A percentile compares a stretch with the other conserved stretches of the same genome.
phyloP scores from a whole-genome alignment of 2,888 invertebrate genomes.

The Cheilosia grossa region DNA sequence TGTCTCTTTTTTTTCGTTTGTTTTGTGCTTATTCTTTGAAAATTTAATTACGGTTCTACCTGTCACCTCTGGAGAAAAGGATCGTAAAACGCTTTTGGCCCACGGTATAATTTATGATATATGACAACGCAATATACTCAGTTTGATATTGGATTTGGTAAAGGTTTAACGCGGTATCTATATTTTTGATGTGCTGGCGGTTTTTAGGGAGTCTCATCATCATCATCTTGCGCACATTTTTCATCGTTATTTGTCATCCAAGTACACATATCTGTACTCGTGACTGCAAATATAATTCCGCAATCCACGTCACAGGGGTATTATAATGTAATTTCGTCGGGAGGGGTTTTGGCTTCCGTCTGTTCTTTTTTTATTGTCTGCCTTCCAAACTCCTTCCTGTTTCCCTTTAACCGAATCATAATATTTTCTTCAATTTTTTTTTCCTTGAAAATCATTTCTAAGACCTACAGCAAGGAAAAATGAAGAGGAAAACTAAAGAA shows the following conservation, averaged over 20 bases:
- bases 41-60: constrained; percentile 62
- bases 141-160: constrained; percentile 48
- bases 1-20: constrained; percentile 3
- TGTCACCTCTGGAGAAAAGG: constrained; percentile 47
- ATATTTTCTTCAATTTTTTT: constrained; percentile 70
- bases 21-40: constrained; percentile 45
- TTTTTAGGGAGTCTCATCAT: constrained; percentile 47
- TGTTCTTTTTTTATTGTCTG: constrained; percentile 9
- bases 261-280: background rate
- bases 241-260: constrained; percentile 52
- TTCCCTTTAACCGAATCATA: constrained; percentile 57
- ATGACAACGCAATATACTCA: constrained; percentile 55
- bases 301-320: constrained; percentile 52
- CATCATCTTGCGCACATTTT: constrained; percentile 50
- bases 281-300: constrained; percentile 39
- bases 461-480: constrained; percentile 57
- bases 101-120: constrained; percentile 53
- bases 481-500: constrained; percentile 30
- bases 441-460: constrained; percentile 55
- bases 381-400: constrained; percentile 6
- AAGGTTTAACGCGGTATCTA: constrained; percentile 7
- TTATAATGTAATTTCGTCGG: constrained; percentile 55
- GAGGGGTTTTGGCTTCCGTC: constrained; percentile 28
- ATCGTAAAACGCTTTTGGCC: constrained; percentile 57
- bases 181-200: background rate